Evolutionary conservation across 1,140 invertebrate genomes (phyloP).

Genomic region (Euura saliciscinereae): DNA sequence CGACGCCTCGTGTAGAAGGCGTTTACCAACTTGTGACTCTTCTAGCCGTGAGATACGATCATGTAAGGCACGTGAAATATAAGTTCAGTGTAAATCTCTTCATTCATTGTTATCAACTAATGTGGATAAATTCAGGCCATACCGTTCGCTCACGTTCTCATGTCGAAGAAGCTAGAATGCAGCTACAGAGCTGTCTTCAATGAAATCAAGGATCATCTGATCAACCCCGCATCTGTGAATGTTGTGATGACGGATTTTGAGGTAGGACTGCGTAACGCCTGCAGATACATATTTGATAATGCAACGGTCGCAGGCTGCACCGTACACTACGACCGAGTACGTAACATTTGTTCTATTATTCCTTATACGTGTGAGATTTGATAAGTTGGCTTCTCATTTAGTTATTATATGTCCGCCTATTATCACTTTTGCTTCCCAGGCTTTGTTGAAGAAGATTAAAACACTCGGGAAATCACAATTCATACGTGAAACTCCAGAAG

Average conservation of each 20-base stretch:
- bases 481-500: background rate
- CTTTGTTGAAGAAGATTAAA: background rate
- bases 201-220: background rate
- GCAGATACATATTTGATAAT: background rate
- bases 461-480: background rate
- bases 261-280: constrained; percentile 8
- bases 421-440: constrained; percentile 11
- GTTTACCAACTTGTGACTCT: constrained; percentile 12
- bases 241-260: constrained; percentile 17
- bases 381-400: background rate
- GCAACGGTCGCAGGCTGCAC: constrained; percentile 12
- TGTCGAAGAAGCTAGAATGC: constrained; percentile 1
- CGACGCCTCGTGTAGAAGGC: constrained; percentile 2
- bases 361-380: too few species aligned
- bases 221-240: background rate
- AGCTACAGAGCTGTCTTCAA: constrained; percentile 5
- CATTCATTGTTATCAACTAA: background rate
- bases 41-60: constrained; percentile 11
- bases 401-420: background rate
- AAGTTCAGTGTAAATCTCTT: background rate
- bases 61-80: background rate
- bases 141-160: constrained; percentile 14
- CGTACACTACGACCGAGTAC: constrained; percentile 16
- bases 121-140: constrained; percentile 8
- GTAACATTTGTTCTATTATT: background rate